Evolutionary conservation across 1,140 invertebrate genomes (phyloP).

Genomic region (Limonius californicus): DNA sequence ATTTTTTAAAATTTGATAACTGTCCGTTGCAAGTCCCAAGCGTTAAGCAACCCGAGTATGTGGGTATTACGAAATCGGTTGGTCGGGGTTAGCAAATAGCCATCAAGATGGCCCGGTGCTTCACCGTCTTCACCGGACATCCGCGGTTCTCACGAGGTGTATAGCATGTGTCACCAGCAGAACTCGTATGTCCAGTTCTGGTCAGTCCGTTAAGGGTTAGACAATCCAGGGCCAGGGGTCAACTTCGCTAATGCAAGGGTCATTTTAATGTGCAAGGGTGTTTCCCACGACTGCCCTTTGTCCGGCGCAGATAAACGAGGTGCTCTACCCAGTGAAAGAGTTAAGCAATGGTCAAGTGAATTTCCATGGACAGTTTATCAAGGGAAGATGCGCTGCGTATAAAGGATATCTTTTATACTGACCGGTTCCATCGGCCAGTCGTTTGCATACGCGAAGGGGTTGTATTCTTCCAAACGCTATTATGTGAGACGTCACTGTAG

Average conservation of each 20-base stretch:
- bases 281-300: slow-evolving; percentile 12
- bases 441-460: background rate
- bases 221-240: slow-evolving; percentile 5
- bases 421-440: slow-evolving; percentile 3
- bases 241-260: slow-evolving; percentile 10
- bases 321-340: slow-evolving; percentile 6
- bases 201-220: slow-evolving; percentile 14
- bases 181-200: slow-evolving; percentile 13
- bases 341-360: slow-evolving; percentile 15
- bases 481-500: background rate
- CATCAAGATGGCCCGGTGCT: slow-evolving; percentile 3
- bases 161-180: slow-evolving; percentile 7
- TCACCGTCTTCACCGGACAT: slow-evolving; percentile 7
- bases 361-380: slow-evolving; percentile 2
- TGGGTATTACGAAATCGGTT: background rate
- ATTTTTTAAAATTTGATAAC: too few relatives aligned
- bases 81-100: background rate
- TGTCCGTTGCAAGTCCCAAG: too few relatives aligned
- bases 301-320: background rate
- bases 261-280: slow-evolving; percentile 6
- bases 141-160: slow-evolving; percentile 9
- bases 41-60: too few relatives aligned
- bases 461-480: too few relatives aligned
- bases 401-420: slow-evolving; percentile 7
- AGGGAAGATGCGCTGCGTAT: slow-evolving; percentile 6